These are phyloP conservation scores for Anorthoa munda DNA, from an alignment of 2,888 invertebrate genomes.

Conservation along the genomic window DNA sequence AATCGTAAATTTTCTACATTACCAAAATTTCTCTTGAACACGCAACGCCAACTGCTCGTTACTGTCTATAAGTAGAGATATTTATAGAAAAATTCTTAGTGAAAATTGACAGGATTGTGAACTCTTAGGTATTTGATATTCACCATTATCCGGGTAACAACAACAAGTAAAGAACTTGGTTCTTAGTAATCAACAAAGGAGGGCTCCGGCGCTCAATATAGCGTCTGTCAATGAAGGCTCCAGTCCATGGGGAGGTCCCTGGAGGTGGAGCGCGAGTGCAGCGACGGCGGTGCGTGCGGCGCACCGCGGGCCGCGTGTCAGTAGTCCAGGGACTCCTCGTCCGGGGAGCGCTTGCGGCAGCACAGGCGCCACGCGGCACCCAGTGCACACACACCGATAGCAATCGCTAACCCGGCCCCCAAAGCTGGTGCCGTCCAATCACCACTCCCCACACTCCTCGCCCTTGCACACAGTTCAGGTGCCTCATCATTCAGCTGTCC, in stretches of 20 bases:
- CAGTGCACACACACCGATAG: constrained; percentile 90
- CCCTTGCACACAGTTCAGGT: constrained; percentile 93
- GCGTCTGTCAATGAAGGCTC: constrained; percentile 90
- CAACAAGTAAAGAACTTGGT: constrained; percentile 62
- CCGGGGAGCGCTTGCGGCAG: constrained; percentile 91
- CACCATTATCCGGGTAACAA: constrained; percentile 56
- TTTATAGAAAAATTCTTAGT: constrained; percentile 49
- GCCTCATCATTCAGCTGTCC: constrained; percentile 94
- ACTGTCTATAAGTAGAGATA: constrained; percentile 42
- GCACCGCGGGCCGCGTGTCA: constrained; percentile 91
- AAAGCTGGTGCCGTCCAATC: constrained; percentile 92
- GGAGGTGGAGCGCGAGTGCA: constrained; percentile 85
- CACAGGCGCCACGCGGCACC: constrained; percentile 92
- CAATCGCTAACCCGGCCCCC: constrained; percentile 91
- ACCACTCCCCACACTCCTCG: constrained; percentile 85
- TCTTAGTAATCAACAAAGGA: constrained; percentile 78
- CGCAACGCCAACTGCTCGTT: constrained; percentile 53
- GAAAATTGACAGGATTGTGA: constrained; percentile 61
- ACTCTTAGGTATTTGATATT: constrained; percentile 42
- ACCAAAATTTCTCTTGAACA: constrained; percentile 42
- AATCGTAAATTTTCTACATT: constrained; percentile 50
- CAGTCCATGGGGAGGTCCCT: constrained; percentile 88
- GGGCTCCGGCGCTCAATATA: constrained; percentile 86
- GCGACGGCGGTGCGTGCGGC: constrained; percentile 86
- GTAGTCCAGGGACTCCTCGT: constrained; percentile 92